These are phyloP conservation scores for Monoplex corrugatus DNA, from an alignment of 2,888 invertebrate genomes.

Conservation along the genomic window DNA sequence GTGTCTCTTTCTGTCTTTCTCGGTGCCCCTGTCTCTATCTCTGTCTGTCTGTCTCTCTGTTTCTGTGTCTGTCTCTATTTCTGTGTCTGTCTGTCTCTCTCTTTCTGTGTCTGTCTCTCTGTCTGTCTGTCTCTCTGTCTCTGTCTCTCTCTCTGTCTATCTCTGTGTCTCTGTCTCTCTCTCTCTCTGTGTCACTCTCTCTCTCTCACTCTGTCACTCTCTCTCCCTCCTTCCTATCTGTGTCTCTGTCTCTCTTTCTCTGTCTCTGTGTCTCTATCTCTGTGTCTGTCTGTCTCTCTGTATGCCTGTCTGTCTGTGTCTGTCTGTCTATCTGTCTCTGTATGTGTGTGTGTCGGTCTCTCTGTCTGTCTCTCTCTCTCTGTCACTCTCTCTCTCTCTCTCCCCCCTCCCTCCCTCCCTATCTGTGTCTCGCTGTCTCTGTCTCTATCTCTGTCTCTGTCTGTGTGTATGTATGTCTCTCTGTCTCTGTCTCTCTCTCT, in stretches of 20 bases:
- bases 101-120: not conserved
- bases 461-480: too few species aligned
- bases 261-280: slow-evolving; percentile 1
- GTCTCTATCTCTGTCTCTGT: too few species aligned
- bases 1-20: too few species aligned
- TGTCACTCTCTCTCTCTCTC: slow-evolving; percentile 23
- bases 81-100: not conserved
- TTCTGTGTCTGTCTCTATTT: not conserved
- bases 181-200: not conserved
- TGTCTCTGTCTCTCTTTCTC: slow-evolving; percentile 11
- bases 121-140: slow-evolving; percentile 24
- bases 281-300: too few species aligned
- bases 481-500: too few species aligned
- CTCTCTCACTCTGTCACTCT: slow-evolving; percentile 7
- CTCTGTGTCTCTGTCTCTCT: not conserved
- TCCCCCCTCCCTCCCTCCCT: too few species aligned
- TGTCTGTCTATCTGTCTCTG: too few species aligned
- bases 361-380: not conserved
- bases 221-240: not conserved
- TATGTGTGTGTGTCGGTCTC: not conserved
- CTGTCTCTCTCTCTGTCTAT: slow-evolving; percentile 7
- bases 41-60: too few species aligned
- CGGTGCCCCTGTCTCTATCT: not conserved
- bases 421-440: too few species aligned
- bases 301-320: not conserved